Base-by-base conservation (phyloP, 2,113 vertebrate species). In the Ovibos moschatus region DNA sequence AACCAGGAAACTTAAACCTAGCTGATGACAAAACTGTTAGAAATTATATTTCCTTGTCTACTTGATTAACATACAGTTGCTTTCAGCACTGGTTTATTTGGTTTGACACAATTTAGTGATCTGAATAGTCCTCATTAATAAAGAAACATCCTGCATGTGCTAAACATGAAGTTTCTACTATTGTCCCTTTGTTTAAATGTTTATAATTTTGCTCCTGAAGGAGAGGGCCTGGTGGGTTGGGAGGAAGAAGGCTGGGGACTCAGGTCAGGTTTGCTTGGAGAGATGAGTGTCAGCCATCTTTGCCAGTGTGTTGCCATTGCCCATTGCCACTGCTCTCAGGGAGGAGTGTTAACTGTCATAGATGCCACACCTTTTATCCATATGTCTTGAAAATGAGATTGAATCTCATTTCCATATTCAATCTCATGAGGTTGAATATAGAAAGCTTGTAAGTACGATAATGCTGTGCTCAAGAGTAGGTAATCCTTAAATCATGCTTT, bases 381-480 rank as follows among this genome's bases (percentile, higher is more conserved):
- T 27, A 13, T 83, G 28, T 79, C 43, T 96, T 95, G 86, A 95
- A 96, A 97, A 84, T 89, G 82, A 94, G 43, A 89, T 88, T 40
- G 21, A 74, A 25, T 25, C 67, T 74, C 67, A 74, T 74, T 40
- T 74, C 67, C 67, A 25, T 74, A 74, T 74, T 40, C 67, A 74
- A 7, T 74, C 67, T 74, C 36, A 87, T 87, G 86, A 94, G n/a
- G 60, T 88, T 40, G 79, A 64, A 50, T 88, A 50, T 76, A 62
- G 60, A 62, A 89, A 89, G n/a, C 85, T 74, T 76, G 7, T 55
- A 81, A 19, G 21, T 47, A 88, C 1, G 64, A 84, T 58, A 96
- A 67, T 30, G 16, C 36, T 50, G 36, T 84, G 55, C 43, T 87
- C 50, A 93, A 87, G 30, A 83, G n/a, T 21, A 53, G 74, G 19